phyloP scores from a whole-genome alignment of 1,140 invertebrate genomes.

The Zaprionus ghesquierei region DNA sequence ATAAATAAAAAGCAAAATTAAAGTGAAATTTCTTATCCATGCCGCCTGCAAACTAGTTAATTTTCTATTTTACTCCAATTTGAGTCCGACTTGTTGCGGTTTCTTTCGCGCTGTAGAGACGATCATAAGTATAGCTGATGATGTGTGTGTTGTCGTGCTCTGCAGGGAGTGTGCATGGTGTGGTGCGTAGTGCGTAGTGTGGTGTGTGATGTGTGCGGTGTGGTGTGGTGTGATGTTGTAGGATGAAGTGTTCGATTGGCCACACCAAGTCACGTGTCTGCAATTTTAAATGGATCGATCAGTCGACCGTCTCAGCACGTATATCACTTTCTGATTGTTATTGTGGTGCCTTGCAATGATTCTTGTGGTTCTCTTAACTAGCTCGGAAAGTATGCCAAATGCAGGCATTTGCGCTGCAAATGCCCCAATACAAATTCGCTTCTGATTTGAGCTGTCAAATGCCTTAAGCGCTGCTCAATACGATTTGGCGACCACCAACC shows the following conservation, averaged over 20 bases:
- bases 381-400: constrained; percentile 55
- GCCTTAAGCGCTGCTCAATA: constrained; percentile 11
- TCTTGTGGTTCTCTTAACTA: constrained; percentile 5
- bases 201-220: background rate
- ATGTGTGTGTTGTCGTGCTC: background rate
- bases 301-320: constrained; percentile 23
- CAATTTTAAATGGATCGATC: constrained; percentile 63
- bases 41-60: constrained; percentile 73
- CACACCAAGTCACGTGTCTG: constrained; percentile 53
- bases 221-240: background rate
- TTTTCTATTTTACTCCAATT: constrained; percentile 83
- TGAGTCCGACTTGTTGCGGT: constrained; percentile 48
- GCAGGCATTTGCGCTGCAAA: constrained; percentile 20
- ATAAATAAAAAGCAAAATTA: constrained; percentile 81
- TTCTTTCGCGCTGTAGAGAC: constrained; percentile 59
- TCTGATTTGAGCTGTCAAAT: constrained; percentile 20
- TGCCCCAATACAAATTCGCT: constrained; percentile 16
- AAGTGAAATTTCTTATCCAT: constrained; percentile 76
- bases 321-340: constrained; percentile 51
- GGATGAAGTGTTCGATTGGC: constrained; percentile 16
- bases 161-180: background rate
- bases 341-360: background rate
- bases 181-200: background rate
- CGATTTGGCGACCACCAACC: constrained; percentile 19
- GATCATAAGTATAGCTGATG: constrained; percentile 47